Evolutionary conservation across 2,888 invertebrate genomes (phyloP).

Genomic region (Heteromyza rotundicornis): DNA sequence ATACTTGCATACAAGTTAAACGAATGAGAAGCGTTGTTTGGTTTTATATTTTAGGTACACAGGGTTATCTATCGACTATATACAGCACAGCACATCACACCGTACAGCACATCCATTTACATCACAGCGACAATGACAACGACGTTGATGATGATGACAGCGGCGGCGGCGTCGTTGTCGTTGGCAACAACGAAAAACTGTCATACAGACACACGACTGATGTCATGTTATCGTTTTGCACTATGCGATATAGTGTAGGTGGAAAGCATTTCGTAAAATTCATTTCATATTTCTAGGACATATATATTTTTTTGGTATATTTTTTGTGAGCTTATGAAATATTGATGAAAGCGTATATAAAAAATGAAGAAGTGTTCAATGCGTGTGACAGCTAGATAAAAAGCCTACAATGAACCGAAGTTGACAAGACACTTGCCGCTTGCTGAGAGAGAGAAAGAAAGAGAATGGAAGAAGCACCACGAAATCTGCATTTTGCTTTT

Average conservation of each 20-base stretch:
- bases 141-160: no score
- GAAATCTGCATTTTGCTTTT: no score
- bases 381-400: no score
- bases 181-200: no score
- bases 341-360: not conserved
- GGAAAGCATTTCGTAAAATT: not conserved
- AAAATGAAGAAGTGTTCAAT: not conserved
- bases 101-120: not conserved
- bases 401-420: no score
- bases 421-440: no score
- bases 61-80: constrained; percentile 14
- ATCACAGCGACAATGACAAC: not conserved
- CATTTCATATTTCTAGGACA: not conserved
- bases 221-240: not conserved
- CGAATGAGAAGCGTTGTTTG: no score
- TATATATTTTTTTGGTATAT: not conserved
- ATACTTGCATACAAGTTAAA: not conserved
- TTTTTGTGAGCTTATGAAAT: not conserved
- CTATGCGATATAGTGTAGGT: not conserved
- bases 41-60: constrained; percentile 11
- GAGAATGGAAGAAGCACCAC: no score
- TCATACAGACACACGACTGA: not conserved
- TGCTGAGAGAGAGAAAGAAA: no score
- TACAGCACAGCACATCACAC: no score
- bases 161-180: no score